These are phyloP conservation scores for Alviniconcha strummeri DNA, from an alignment of 2,888 invertebrate genomes.

Conservation along the genomic window DNA sequence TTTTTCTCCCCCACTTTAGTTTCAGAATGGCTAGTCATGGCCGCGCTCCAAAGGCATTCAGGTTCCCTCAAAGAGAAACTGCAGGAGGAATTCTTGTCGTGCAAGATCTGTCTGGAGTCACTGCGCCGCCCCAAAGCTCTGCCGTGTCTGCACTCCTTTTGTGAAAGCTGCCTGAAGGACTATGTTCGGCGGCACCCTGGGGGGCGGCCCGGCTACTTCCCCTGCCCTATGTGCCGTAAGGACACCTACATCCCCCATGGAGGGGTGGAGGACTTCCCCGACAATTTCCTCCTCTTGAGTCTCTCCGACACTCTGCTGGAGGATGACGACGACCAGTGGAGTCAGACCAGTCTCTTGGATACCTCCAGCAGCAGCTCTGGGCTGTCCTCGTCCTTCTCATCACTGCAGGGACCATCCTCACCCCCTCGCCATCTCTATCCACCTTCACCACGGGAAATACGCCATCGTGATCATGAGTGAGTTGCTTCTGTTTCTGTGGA, in stretches of 20 bases:
- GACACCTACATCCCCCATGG: constrained; percentile 59
- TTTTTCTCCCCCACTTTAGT: neutral
- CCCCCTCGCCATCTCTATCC: constrained; percentile 63
- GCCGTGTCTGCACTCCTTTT: constrained; percentile 65
- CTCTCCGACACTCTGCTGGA: constrained; percentile 65
- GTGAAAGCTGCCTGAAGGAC: constrained; percentile 60
- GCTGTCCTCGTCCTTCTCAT: constrained; percentile 19
- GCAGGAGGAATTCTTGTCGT: constrained; percentile 67
- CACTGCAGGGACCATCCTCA: constrained; percentile 20
- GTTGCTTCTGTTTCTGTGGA: constrained; percentile 35
- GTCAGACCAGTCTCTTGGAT: constrained; percentile 29
- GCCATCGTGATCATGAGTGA: constrained; percentile 61
- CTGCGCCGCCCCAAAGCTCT: constrained; percentile 63
- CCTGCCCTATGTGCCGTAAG: constrained; percentile 68
- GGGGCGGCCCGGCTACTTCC: constrained; percentile 61
- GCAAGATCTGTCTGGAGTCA: constrained; percentile 67
- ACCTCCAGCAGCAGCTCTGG: constrained; percentile 32
- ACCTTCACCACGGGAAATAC: constrained; percentile 62
- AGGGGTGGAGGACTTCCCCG: constrained; percentile 63
- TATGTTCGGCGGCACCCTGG: constrained; percentile 66
- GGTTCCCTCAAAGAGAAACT: constrained; percentile 60
- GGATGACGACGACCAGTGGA: constrained; percentile 50
- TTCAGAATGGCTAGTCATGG: constrained; percentile 70
- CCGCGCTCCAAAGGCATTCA: constrained; percentile 52
- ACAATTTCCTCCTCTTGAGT: constrained; percentile 64